These are phyloP conservation scores for Desmodus rotundus DNA, from an alignment of 2,113 vertebrate species.

Conservation along the genomic window DNA sequence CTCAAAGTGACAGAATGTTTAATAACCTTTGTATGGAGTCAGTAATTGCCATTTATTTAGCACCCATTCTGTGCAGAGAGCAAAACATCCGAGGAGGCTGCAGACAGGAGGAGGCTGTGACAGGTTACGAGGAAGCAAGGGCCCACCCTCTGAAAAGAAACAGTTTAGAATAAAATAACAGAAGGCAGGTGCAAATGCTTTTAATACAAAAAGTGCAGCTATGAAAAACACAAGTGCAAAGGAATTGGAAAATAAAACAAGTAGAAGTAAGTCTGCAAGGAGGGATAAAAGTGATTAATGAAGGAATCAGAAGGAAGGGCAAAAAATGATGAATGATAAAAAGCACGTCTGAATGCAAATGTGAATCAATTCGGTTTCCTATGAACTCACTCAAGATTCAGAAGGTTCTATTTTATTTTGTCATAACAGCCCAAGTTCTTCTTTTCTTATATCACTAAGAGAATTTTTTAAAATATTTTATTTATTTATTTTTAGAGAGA, in stretches of 20 bases:
- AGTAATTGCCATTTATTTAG: background rate
- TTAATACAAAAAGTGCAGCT: background rate
- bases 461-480: background rate
- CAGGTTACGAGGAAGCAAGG: background rate
- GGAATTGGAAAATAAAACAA: constrained; percentile 16
- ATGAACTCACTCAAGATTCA: constrained; percentile 34
- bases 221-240: background rate
- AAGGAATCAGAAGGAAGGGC: background rate
- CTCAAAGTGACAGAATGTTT: constrained; percentile 17
- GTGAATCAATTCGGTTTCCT: constrained; percentile 24
- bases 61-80: background rate
- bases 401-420: constrained; percentile 26
- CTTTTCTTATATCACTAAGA: constrained; percentile 8
- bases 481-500: too few relatives aligned
- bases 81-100: background rate
- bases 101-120: background rate
- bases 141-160: background rate
- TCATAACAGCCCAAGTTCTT: constrained; percentile 19
- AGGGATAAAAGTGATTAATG: background rate
- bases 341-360: constrained; percentile 28
- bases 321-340: background rate
- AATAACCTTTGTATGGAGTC: background rate
- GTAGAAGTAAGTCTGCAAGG: background rate
- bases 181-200: background rate
- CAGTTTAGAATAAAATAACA: background rate